Base-by-base conservation (phyloP, 2,888 invertebrate genomes). In the Terebella lapidaria region DNA sequence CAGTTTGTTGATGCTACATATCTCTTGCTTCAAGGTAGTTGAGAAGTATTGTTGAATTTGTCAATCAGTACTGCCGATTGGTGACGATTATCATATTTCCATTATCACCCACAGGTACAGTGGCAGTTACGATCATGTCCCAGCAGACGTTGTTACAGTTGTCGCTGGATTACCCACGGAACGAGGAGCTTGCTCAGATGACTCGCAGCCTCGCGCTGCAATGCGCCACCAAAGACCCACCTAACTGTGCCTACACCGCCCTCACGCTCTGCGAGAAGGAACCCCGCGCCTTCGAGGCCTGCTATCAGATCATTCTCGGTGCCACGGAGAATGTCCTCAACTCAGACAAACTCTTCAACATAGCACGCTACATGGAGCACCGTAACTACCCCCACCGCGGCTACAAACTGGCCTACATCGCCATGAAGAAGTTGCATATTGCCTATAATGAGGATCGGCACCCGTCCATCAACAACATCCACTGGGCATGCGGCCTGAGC, bases 371-470 rank as follows among this genome's bases (percentile, higher is more conserved):
- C 81, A 89, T 91, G 90, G 91, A 92, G 81, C 90, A 90, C 77
- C 82, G 90, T 3, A 74, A 73, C 3, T 90, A 90, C 78, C 89
- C 90, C 0, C 87, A 88, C n/a, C 81, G 90, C 20, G 91, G 91
- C 5, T 91, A 90, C 84, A 86, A 90, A 68, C 84, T 91, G 25
- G 90, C 91, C 22, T 86, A 90, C 73, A 82, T 91, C 20, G 91
- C 90, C 35, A 90, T 91, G 89, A 86, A 90, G 76, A 89, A 89
- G 75, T 86, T 91, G 45, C 89, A 89, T 75, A 83, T 91, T 57
- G 89, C 89, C 26, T 90, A 91, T 76, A 91, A 91, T 81, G 90
- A 90, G 86, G 91, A 91, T 81, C 88, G 89, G 27, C 90, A 91
- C 81, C 90, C 90, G 0, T 89, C 90, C 68, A 90, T 91, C 75